These are phyloP conservation scores for Amphipoea lucens DNA, from an alignment of 2,888 invertebrate genomes.

Conservation along the genomic window DNA sequence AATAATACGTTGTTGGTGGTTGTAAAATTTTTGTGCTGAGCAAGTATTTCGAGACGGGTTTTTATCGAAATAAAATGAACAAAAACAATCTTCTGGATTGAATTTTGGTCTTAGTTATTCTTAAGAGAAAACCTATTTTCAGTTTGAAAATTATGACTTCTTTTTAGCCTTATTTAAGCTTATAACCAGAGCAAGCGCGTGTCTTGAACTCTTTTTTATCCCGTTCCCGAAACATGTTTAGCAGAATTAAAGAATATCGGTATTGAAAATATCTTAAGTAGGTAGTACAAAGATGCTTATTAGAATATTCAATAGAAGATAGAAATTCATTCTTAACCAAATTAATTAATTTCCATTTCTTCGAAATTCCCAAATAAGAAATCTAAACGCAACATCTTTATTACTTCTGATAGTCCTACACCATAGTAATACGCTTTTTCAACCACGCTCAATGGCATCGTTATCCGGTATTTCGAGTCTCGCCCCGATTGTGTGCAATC, in stretches of 20 bases:
- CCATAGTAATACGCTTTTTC: conserved; percentile 18
- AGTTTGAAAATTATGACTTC: not conserved
- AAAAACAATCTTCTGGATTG: not conserved
- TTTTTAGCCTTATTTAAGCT: not conserved
- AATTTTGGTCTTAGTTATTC: not conserved
- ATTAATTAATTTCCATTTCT: not conserved
- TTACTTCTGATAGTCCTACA: conserved; percentile 7
- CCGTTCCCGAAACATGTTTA: not conserved
- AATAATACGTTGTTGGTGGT: conserved; percentile 41
- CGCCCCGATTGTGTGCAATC: conserved; percentile 52
- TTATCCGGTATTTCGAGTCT: conserved; percentile 50
- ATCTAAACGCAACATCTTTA: conserved; percentile 4
- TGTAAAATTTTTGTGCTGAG: conserved; percentile 19
- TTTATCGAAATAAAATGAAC: not conserved
- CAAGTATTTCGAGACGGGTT: not conserved
- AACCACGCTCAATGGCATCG: conserved; percentile 36
- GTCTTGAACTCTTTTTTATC: no score
- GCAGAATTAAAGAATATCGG: not conserved
- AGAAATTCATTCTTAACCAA: not conserved
- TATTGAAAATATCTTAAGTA: not conserved
- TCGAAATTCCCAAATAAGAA: not conserved
- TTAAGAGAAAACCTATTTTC: not conserved
- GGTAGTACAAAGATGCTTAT: not conserved
- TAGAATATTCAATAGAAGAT: not conserved
- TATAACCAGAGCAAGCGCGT: no score